Evolutionary conservation across 2,888 invertebrate species (phyloP).

Genomic region (Drosophila putrida): DNA sequence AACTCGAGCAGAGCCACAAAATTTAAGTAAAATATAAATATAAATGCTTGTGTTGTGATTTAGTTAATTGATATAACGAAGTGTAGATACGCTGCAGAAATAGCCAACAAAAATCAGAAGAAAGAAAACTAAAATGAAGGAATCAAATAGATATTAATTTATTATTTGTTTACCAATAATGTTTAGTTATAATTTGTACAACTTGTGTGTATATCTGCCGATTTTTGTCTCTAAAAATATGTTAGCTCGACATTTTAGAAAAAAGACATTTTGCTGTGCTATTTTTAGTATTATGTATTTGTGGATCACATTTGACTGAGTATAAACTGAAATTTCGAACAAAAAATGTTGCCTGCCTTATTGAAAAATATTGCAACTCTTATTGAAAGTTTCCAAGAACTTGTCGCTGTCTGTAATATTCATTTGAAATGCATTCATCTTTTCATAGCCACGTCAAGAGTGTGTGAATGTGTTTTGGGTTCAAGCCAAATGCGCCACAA

Average conservation of each 20-base stretch:
- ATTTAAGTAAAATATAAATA: conserved; percentile 53
- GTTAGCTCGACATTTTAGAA: too few relatives aligned
- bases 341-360: neutral
- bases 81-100: conserved; percentile 35
- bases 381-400: neutral
- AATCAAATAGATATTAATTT: too few relatives aligned
- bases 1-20: conserved; percentile 40
- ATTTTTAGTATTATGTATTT: too few relatives aligned
- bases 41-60: neutral
- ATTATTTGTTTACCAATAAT: neutral
- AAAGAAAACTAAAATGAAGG: neutral
- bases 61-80: conserved; percentile 1
- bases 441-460: conserved; percentile 47
- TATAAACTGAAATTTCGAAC: too few relatives aligned
- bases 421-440: conserved; percentile 77
- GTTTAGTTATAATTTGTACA: neutral
- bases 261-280: too few relatives aligned
- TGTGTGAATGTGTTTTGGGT: conserved; percentile 11
- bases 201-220: too few relatives aligned
- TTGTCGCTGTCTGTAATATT: conserved; percentile 37
- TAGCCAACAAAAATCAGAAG: neutral
- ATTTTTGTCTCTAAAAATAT: too few relatives aligned
- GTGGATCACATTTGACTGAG: too few relatives aligned
- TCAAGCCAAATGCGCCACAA: conserved; percentile 59
- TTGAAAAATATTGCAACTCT: neutral